Conservation (phyloP, 2,888 invertebrate species). For the Acanthopleura granulata region DNA sequence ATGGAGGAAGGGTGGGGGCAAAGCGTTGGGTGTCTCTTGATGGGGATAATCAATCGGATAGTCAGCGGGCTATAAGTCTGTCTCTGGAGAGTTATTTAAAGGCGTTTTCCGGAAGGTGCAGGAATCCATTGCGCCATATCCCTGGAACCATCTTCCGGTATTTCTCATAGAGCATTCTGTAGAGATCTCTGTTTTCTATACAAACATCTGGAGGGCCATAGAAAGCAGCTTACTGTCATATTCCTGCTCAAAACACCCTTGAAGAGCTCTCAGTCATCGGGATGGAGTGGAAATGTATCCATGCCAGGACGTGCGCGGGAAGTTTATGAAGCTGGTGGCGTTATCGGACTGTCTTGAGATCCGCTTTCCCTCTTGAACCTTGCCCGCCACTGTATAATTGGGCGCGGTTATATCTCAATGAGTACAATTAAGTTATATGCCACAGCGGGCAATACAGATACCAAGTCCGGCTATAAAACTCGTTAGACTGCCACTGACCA, state of each 20-base stretch:
- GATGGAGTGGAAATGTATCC: not conserved
- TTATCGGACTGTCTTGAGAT: not conserved
- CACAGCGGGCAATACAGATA: conserved; percentile 3
- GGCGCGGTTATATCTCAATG: not conserved
- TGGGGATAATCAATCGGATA: too few species aligned
- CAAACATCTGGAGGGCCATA: conserved; percentile 8
- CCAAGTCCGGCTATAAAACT: not conserved
- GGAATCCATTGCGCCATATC: too few species aligned
- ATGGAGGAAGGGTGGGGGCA: too few species aligned
- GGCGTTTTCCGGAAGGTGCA: too few species aligned
- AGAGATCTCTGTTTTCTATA: not conserved
- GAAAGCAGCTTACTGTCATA: not conserved
- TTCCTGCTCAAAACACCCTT: not conserved
- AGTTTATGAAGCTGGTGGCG: not conserved
- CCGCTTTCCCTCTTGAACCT: not conserved
- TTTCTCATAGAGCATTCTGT: too few species aligned
- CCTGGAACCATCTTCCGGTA: too few species aligned
- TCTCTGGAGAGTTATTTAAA: too few species aligned
- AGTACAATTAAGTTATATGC: conserved; percentile 18
- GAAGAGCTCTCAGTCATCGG: not conserved
- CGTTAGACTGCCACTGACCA: not conserved
- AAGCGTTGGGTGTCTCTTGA: too few species aligned
- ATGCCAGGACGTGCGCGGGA: not conserved
- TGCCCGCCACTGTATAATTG: conserved; percentile 1
- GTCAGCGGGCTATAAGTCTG: too few species aligned